A percentile compares a stretch with the other conserved stretches of the same genome.
These are phyloP conservation scores for Tachina lurida DNA, from an alignment of 2,888 invertebrate genomes.

Conservation along the genomic window DNA sequence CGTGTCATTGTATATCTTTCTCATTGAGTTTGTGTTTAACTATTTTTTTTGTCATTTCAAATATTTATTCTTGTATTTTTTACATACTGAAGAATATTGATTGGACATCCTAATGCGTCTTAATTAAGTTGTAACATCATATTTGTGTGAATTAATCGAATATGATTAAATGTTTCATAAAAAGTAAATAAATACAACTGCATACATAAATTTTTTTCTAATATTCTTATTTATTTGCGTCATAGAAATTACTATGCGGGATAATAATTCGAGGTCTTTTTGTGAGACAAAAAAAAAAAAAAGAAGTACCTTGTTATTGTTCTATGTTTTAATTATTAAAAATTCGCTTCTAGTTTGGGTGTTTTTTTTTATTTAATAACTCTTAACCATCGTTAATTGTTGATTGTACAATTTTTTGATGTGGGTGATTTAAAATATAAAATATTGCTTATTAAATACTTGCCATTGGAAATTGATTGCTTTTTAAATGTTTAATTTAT, in stretches of 20 bases:
- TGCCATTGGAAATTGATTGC: slow-evolving; percentile 62
- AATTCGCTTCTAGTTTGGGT: slow-evolving; percentile 10
- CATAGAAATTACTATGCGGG: slow-evolving; percentile 63
- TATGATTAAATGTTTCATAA: slow-evolving; percentile 48
- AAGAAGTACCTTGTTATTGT: slow-evolving; percentile 54
- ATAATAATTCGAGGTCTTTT: slow-evolving; percentile 35
- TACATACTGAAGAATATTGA: slow-evolving; percentile 26
- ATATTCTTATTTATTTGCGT: slow-evolving; percentile 20
- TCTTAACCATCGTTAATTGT: slow-evolving; percentile 60
- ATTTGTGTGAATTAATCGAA: slow-evolving; percentile 65
- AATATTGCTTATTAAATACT: slow-evolving; percentile 66
- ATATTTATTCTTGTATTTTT: slow-evolving; percentile 12
- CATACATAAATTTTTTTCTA: not conserved
- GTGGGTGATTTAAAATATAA: slow-evolving; percentile 65
- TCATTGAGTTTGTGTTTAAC: slow-evolving; percentile 52
- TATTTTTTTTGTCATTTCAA: slow-evolving; percentile 17
- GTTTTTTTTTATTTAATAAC: slow-evolving; percentile 52
- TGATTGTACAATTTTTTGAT: slow-evolving; percentile 55
- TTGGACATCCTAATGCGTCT: slow-evolving; percentile 59
- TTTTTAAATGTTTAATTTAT: slow-evolving; percentile 63
- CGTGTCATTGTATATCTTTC: slow-evolving; percentile 74
- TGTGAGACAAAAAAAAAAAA: not conserved
- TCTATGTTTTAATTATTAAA: not conserved
- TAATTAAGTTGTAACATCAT: slow-evolving; percentile 71
- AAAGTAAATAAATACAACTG: slow-evolving; percentile 34